A percentile compares a stretch with the other conserved stretches of the same genome.
phyloP scores from a whole-genome alignment of 35 echinoderm and acorn worm species.

The Nesometra sesokonis region DNA sequence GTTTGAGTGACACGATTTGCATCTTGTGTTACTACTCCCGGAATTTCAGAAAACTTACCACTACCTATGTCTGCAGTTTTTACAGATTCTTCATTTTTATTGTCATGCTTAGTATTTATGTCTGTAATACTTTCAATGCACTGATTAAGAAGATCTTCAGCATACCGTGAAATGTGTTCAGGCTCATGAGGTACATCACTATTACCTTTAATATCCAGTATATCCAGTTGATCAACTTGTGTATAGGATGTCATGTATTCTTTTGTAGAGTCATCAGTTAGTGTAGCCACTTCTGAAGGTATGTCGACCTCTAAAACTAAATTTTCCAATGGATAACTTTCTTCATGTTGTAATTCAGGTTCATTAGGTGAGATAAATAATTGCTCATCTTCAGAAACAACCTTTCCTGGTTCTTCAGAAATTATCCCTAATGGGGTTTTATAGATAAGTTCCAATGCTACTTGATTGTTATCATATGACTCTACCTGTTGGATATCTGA shows the following conservation, averaged over 20 bases:
- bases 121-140: not conserved
- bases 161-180: not conserved
- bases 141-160: not conserved
- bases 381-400: not conserved
- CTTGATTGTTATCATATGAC: not conserved
- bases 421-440: not conserved
- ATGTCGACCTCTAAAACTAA: not conserved
- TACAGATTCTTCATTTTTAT: too few relatives aligned
- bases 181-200: not conserved
- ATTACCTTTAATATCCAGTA: not conserved
- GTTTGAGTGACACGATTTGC: too few relatives aligned
- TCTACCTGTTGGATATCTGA: not conserved
- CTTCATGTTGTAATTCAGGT: not conserved
- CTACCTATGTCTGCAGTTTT: too few relatives aligned
- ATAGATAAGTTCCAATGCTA: not conserved
- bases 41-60: too few relatives aligned
- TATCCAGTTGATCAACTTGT: not conserved
- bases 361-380: too few relatives aligned
- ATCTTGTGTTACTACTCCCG: too few relatives aligned
- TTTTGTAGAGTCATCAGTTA: too few relatives aligned
- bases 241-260: too few relatives aligned
- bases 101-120: too few relatives aligned
- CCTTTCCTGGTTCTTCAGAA: not conserved
- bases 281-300: not conserved
- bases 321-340: not conserved